Evolutionary conservation across 2,888 invertebrate genomes (phyloP).

Genomic region (Incurvaria masculella): DNA sequence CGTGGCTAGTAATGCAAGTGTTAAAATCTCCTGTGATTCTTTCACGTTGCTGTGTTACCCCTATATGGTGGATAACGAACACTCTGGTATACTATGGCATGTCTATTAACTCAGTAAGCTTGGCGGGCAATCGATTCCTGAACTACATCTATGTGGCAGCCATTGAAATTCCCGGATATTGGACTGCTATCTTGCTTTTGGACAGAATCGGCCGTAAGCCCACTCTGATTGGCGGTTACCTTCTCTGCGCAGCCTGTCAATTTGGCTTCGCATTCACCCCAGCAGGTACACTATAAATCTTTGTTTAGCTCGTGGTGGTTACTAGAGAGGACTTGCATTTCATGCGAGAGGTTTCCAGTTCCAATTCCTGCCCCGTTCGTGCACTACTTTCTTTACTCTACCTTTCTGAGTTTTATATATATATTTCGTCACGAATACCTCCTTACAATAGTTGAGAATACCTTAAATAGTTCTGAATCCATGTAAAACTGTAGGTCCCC

Average conservation of each 20-base stretch:
- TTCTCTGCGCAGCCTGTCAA: constrained; percentile 62
- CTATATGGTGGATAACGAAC: constrained; percentile 63
- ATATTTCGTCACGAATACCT: too few species aligned
- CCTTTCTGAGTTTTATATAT: too few species aligned
- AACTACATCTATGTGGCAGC: constrained; percentile 61
- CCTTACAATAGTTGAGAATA: too few species aligned
- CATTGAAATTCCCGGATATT: constrained; percentile 67
- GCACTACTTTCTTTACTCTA: too few species aligned
- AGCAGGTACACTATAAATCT: too few species aligned
- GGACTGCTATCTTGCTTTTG: constrained; percentile 57
- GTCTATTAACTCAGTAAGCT: constrained; percentile 61
- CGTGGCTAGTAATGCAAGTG: constrained; percentile 32
- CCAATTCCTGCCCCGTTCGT: too few species aligned
- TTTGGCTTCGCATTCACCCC: constrained; percentile 59
- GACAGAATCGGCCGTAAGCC: constrained; percentile 58
- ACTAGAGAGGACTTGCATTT: too few species aligned
- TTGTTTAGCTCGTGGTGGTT: too few species aligned
- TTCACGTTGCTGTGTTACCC: constrained; percentile 27
- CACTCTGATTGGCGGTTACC: constrained; percentile 54
- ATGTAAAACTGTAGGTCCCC: too few species aligned
- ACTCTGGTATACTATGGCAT: constrained; percentile 66
- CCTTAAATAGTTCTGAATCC: too few species aligned
- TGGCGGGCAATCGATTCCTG: constrained; percentile 61
- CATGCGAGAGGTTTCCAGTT: too few species aligned
- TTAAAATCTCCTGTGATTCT: constrained; percentile 29